Evolutionary conservation across 1,140 invertebrate genomes (phyloP), one percentile per base, ranked within the genome.

Genomic region (Drosophila seguyi): DNA sequence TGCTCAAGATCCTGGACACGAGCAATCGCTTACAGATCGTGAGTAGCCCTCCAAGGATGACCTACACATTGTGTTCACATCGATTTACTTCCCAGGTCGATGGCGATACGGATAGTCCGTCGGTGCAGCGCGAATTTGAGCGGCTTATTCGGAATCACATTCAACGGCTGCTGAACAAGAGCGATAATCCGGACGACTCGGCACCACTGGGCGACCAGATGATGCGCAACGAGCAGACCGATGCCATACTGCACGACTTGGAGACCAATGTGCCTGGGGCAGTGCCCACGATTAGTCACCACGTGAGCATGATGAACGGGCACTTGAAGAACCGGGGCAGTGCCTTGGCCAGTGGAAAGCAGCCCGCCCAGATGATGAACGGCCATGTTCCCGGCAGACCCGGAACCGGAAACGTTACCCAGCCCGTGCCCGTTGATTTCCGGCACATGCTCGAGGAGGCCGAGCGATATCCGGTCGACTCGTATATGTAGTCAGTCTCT

Each of bases 1-100:
- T 97, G 95, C 94, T 98, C 22, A 98, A 98, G 93, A 94, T 93
- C 1, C 93, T 98, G 90, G 97, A 98, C 77, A 96, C 95, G 65
- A 95, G 96, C 57, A 95, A 95, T 85, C 94, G 97, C 16, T 93
- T 98, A 22, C 95, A 95, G 44, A 97, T 98, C 72, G 97, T 97
- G 92, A 95, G 95, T 66, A 0, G 1, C 2, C 20, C 16, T 1
- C 4, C 1, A 7, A 18, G 11, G 0, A 11, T 0, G 2, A 31
- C 11, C 6, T 6, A 29, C 3, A 13, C 6, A 13, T n/a, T 13
- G 2, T 10, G 1, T 3, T 34, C 4, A 53, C 20, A 27, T n/a
- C 0, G 13, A 29, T 52, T 31, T 31, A 78, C 42, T 65, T 1
- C n/a, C 41, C 66, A 96, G 96, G 95, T 97, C 11, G 96, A 97